A percentile compares a stretch with the other conserved stretches of the same genome.
Evolutionary conservation across 2,888 invertebrate species (phyloP).

Genomic region (Archips crataeganus): DNA sequence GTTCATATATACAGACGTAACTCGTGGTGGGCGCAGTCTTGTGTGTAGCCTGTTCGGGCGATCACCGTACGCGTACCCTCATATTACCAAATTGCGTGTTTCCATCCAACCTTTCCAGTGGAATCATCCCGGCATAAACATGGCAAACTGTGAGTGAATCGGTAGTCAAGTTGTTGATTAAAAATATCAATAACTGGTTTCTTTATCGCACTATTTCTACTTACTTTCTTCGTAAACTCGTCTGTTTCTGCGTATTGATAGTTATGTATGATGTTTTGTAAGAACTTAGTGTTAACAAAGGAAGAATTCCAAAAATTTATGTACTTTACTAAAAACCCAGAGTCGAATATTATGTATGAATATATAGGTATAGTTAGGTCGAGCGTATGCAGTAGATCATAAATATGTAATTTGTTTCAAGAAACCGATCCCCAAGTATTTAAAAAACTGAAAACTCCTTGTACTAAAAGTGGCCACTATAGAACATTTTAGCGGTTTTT

Average conservation of each 20-base stretch:
- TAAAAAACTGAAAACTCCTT: too few species aligned
- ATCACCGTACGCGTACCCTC: conserved; percentile 1
- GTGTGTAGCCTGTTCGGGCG: conserved; percentile 17
- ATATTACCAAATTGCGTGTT: not conserved
- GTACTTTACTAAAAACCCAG: not conserved
- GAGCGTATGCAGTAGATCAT: too few species aligned
- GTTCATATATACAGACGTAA: conserved; percentile 29
- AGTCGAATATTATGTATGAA: too few species aligned
- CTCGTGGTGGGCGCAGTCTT: conserved; percentile 23
- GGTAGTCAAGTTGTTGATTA: not conserved
- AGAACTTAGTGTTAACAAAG: not conserved
- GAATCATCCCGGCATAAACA: conserved; percentile 6
- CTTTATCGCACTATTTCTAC: not conserved
- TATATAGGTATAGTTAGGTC: too few species aligned
- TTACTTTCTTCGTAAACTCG: conserved; percentile 1
- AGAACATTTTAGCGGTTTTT: too few species aligned
- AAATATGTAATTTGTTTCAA: too few species aligned
- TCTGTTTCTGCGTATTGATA: not conserved
- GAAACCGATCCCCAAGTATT: too few species aligned
- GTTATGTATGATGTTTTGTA: not conserved
- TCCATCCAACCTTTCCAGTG: not conserved
- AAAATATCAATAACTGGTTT: not conserved
- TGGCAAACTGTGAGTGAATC: conserved; percentile 38
- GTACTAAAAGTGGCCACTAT: too few species aligned
- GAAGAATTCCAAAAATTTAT: not conserved